Percentiles rank a stretch among this genome's conserved stretches.
These are phyloP conservation scores for Anneissia japonica DNA, from an alignment of 35 echinoderm and acorn worm species.

Conservation along the genomic window DNA sequence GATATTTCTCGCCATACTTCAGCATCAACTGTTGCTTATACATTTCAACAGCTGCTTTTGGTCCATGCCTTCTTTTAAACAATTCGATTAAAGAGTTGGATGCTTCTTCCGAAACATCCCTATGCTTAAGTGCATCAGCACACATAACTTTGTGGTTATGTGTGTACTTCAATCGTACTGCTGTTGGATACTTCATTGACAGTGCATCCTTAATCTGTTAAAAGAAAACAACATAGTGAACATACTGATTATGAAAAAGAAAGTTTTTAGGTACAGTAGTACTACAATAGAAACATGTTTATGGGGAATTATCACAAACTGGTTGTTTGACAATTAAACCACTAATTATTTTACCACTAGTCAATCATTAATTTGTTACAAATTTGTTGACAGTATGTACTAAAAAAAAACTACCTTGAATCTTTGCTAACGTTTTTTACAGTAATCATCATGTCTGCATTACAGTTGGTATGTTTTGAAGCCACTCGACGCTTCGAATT, in stretches of 20 bases:
- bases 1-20: slow-evolving; percentile 16
- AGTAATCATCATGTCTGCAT: not conserved
- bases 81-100: not conserved
- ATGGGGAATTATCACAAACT: too few relatives aligned
- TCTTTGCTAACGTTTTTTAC: not conserved
- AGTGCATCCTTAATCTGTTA: slow-evolving; percentile 7
- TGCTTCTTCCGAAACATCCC: slow-evolving; percentile 10
- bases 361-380: too few relatives aligned
- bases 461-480: slow-evolving; percentile 17
- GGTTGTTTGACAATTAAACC: too few relatives aligned
- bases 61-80: not conserved
- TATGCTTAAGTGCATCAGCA: slow-evolving; percentile 6
- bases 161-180: not conserved
- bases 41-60: slow-evolving; percentile 13
- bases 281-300: too few relatives aligned
- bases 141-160: slow-evolving; percentile 26
- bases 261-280: too few relatives aligned
- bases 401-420: too few relatives aligned
- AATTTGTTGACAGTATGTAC: too few relatives aligned
- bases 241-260: too few relatives aligned
- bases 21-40: slow-evolving; percentile 10
- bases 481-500: not conserved
- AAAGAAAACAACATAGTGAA: not conserved
- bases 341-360: too few relatives aligned
- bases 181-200: not conserved